Conservation (phyloP, 1,140 invertebrate species). For the Brachionus angularis region DNA sequence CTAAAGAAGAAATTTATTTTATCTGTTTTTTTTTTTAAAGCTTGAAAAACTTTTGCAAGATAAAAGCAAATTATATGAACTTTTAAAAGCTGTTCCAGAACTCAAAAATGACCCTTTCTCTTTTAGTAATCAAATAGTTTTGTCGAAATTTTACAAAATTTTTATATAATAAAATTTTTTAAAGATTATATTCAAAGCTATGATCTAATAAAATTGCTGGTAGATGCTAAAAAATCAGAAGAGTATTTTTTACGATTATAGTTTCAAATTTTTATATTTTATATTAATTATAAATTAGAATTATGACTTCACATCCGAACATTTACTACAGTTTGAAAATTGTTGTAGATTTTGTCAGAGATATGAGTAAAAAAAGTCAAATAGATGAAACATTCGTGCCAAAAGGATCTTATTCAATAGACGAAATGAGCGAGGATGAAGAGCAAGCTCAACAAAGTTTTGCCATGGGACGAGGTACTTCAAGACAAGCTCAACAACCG, state of each 20-base stretch:
- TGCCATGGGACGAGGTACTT: slow-evolving; percentile 16
- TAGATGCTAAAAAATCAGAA: slow-evolving; percentile 26
- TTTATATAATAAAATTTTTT: neutral
- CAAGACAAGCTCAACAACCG: slow-evolving; percentile 11
- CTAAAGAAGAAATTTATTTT: neutral
- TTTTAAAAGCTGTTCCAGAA: neutral
- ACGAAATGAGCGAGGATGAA: slow-evolving; percentile 39
- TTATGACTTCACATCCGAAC: slow-evolving; percentile 14
- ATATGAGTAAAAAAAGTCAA: slow-evolving; percentile 17
- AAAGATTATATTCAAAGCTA: slow-evolving; percentile 10
- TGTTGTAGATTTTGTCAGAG: slow-evolving; percentile 4
- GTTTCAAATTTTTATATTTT: neutral
- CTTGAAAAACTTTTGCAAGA: slow-evolving; percentile 11
- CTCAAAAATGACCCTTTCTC: slow-evolving; percentile 13
- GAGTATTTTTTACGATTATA: neutral
- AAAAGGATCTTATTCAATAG: slow-evolving; percentile 30
- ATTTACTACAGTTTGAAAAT: slow-evolving; percentile 12
- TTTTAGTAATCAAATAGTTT: neutral
- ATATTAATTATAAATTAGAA: neutral
- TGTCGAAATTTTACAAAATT: neutral
- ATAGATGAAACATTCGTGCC: slow-evolving; percentile 11
- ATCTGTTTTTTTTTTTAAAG: neutral
- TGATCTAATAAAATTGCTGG: slow-evolving; percentile 5
- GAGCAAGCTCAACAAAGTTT: neutral
- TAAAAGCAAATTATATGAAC: neutral